These are phyloP conservation scores for Yponomeuta sedellus DNA, from an alignment of 2,888 invertebrate genomes.

Conservation along the genomic window DNA sequence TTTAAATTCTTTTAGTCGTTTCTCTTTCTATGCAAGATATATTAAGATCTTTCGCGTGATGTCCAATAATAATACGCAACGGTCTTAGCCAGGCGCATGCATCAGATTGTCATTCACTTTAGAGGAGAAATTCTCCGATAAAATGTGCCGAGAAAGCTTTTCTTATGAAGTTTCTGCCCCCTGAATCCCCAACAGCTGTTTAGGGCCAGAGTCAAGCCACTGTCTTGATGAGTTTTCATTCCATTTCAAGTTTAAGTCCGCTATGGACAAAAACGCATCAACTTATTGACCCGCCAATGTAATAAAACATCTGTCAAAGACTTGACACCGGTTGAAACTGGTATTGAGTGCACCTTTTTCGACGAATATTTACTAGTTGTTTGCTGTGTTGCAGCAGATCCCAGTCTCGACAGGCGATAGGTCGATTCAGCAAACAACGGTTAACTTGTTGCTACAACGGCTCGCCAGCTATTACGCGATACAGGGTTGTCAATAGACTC, in stretches of 20 bases:
- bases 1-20: neutral
- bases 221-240: no score
- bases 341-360: no score
- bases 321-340: no score
- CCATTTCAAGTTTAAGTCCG: no score
- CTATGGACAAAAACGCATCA: no score
- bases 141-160: neutral
- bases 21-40: neutral
- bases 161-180: neutral
- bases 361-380: neutral
- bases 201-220: no score
- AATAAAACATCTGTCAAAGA: no score
- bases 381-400: neutral
- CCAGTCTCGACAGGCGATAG: neutral
- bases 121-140: neutral
- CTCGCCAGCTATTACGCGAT: neutral
- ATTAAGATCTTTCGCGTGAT: neutral
- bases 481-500: neutral
- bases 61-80: neutral
- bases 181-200: no score
- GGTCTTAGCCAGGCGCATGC: neutral
- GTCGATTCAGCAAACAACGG: constrained; percentile 3
- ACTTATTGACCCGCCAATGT: no score
- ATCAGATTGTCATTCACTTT: neutral
- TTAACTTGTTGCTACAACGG: constrained; percentile 12